Base-by-base conservation (phyloP, 2,888 invertebrate species). In the Drosophila basisetae region DNA sequence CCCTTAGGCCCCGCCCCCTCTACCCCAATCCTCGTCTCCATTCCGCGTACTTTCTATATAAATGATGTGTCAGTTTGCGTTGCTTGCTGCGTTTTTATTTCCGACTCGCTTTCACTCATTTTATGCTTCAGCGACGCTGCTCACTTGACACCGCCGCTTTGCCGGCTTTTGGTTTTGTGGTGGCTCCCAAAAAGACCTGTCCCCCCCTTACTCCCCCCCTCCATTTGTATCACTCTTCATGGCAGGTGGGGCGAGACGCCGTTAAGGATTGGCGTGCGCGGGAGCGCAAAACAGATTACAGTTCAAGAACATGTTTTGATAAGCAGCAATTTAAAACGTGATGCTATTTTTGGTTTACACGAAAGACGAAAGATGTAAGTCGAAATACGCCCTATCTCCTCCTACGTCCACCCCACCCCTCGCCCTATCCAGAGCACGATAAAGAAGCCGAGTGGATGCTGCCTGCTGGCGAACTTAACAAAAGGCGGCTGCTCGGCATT, bases 261-360 rank as follows among this genome's bases (percentile, higher is more conserved):
- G 76, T 13, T 37, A 54, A 33, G 68, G 68, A 73, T 71, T 76
- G 70, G 76, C 59, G 77, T 72, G 75, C 75, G 82, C 73, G 86
- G 81, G 86, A 85, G 77, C 87, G 79, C 82, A 81, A 88, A 90
- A 87, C 89, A 87, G 87, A 87, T 87, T 87, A 87, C 91, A 86
- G 90, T 83, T 89, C 78, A 83, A 78, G 84, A 80, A 85, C 84
- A 87, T 90, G 83, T 90, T 91, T 90, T 90, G 91, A 90, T 91
- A 90, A 90, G 90, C 83, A 91, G 89, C 90, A 90, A 90, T 90
- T 89, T 90, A 84, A 90, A 90, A 90, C 91, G 91, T 90, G 90
- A 85, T 86, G 86, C 83, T 87, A 91, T 90, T 91, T 89, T 90
- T 89, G 89, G 84, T 83, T 83, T 73, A 82, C 77, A 64, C 73